phyloP scores from a whole-genome alignment of 2,888 invertebrate species.

The Brenthis ino region DNA sequence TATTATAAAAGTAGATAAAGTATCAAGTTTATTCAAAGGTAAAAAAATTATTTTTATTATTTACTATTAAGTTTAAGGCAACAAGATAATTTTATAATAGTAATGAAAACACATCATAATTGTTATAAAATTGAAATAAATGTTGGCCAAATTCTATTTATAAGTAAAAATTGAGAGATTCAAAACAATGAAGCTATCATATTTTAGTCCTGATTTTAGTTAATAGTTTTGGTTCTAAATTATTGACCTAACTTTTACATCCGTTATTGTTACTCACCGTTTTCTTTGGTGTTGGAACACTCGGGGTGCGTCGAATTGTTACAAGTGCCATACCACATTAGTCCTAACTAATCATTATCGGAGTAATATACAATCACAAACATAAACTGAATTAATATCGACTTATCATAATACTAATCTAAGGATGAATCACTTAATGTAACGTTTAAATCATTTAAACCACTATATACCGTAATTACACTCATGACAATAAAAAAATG shows the following conservation, averaged over 20 bases:
- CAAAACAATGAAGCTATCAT: neutral
- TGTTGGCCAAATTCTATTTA: too few species aligned
- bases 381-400: slow-evolving; percentile 65
- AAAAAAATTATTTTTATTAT: too few species aligned
- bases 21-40: too few species aligned
- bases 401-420: slow-evolving; percentile 67
- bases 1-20: too few species aligned
- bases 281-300: slow-evolving; percentile 79
- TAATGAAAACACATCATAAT: too few species aligned
- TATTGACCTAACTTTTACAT: slow-evolving; percentile 48
- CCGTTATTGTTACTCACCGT: slow-evolving; percentile 66
- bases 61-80: too few species aligned
- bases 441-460: slow-evolving; percentile 46
- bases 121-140: too few species aligned
- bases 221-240: slow-evolving; percentile 37
- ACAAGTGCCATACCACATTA: slow-evolving; percentile 81
- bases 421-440: slow-evolving; percentile 59
- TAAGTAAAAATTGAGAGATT: too few species aligned
- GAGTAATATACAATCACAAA: slow-evolving; percentile 75
- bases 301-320: slow-evolving; percentile 79
- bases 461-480: slow-evolving; percentile 35
- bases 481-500: slow-evolving; percentile 35
- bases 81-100: too few species aligned
- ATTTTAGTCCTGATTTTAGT: slow-evolving; percentile 8
- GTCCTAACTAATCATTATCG: slow-evolving; percentile 71